Base-by-base conservation (phyloP, 2,113 vertebrate genomes). In the Microtus richardsoni region DNA sequence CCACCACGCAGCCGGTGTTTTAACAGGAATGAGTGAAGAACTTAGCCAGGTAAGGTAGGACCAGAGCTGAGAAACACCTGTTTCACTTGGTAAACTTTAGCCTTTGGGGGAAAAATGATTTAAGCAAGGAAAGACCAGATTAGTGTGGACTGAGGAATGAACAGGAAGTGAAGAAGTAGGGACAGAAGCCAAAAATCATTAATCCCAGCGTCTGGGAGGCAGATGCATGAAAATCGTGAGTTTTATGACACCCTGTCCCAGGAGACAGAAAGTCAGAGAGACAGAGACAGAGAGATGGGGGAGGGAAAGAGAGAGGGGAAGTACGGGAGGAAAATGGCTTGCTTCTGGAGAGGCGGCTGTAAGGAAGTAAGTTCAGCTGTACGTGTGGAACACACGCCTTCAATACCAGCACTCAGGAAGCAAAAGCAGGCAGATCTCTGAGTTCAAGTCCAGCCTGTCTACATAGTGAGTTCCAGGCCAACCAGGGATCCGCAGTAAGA, bases 111-210 rank as follows among this genome's bases (percentile, higher is more conserved):
- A 17, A 17, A 70, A n/a, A 7, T 44, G 73, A 5, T 86, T 85
- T 91, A 64, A 52, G 39, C 39, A 91, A 54, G 89, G 79, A 68
- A 92, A 84, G 80, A 83, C 68, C 77, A 85, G 71, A 70, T 75
- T 44, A 30, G 88, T 49, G 39, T 88, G 33, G 24, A 17, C n/a
- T 85, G 26, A 66, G 49, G 70, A 89, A 88, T 84, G 79, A 95
- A 33, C 54, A 60, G 28, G 64, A 79, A 60, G 17, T 52, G 44
- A 93, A 16, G 49, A 68, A 33, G 1, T 49, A 10, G 2, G 28
- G 62, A 33, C 22, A 7, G 60, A 84, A 64, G n/a, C 26, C 60
- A 64, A 60, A 60, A 62, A 41, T 14, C 39, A 30, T 28, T 28
- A 64, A 17, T 75, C 39, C 39, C 13, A 64, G 26, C 41, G 47